These are phyloP conservation scores for Synanceia verrucosa DNA, from an alignment of 2,797 vertebrate species.

Conservation along the genomic window DNA sequence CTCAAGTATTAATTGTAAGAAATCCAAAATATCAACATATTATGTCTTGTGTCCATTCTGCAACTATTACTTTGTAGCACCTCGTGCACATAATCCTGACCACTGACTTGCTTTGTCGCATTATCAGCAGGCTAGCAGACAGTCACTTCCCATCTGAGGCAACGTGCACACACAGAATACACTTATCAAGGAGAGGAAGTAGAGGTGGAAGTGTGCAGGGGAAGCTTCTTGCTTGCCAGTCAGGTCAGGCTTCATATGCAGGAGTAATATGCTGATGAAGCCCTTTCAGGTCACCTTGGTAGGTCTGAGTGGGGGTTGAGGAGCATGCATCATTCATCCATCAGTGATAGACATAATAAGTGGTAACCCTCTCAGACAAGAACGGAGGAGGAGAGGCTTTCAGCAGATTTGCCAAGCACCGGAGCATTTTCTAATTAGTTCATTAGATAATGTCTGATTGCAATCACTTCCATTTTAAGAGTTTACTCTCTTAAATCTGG, in stretches of 20 bases:
- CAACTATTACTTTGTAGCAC: not conserved
- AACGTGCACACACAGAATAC: not conserved
- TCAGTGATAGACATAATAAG: constrained; percentile 43
- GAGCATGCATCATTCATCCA: constrained; percentile 30
- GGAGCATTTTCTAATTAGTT: constrained; percentile 71
- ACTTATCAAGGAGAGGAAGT: not conserved
- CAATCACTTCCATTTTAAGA: constrained; percentile 75
- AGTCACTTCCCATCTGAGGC: constrained; percentile 2
- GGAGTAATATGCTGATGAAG: constrained; percentile 44
- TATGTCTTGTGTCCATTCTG: not conserved
- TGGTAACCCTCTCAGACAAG: constrained; percentile 34
- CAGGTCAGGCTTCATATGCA: constrained; percentile 6
- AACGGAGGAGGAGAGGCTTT: constrained; percentile 46
- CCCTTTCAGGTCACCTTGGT: constrained; percentile 63
- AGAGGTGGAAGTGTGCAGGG: constrained; percentile 4
- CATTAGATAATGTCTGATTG: constrained; percentile 74
- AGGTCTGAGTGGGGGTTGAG: constrained; percentile 18
- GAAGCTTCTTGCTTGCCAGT: constrained; percentile 19
- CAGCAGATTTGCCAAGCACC: constrained; percentile 39
- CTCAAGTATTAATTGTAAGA: not conserved
- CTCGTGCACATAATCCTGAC: constrained; percentile 20
- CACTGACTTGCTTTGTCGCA: constrained; percentile 6
- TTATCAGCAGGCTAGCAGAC: constrained; percentile 14
- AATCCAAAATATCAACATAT: not conserved
- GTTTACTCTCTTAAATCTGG: constrained; percentile 44